These are phyloP conservation scores for Macaria notata DNA, from an alignment of 2,888 invertebrate genomes.

Conservation along the genomic window DNA sequence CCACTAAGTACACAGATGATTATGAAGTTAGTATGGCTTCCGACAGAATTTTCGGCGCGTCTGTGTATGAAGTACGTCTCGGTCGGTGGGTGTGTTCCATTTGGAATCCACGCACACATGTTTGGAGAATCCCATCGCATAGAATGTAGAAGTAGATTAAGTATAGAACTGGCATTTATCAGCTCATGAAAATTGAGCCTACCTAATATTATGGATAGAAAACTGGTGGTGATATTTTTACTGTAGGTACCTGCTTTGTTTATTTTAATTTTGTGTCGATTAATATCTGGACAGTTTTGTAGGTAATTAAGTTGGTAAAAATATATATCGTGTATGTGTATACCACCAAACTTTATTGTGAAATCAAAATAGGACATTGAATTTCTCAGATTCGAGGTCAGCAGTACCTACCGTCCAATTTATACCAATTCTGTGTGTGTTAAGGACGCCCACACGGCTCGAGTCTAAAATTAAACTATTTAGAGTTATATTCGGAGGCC, in stretches of 20 bases:
- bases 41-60: constrained; percentile 64
- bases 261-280: no score
- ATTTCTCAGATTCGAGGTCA: constrained; percentile 33
- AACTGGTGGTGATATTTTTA: no score
- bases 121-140: constrained; percentile 41
- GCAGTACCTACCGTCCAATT: constrained; percentile 35
- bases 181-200: no score
- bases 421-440: constrained; percentile 28
- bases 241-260: no score
- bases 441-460: constrained; percentile 29
- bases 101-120: constrained; percentile 47
- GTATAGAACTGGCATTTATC: not conserved
- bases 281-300: no score
- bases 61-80: constrained; percentile 21
- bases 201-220: no score
- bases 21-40: no score
- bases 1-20: constrained; percentile 3
- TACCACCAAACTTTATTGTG: no score
- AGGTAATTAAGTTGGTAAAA: no score
- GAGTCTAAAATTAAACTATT: constrained; percentile 31
- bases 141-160: constrained; percentile 43
- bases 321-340: no score
- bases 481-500: constrained; percentile 16
- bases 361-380: not conserved
- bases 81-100: constrained; percentile 68